These are phyloP conservation scores for Ctenicera cuprea DNA, from an alignment of 2,888 invertebrate genomes.

Conservation along the genomic window DNA sequence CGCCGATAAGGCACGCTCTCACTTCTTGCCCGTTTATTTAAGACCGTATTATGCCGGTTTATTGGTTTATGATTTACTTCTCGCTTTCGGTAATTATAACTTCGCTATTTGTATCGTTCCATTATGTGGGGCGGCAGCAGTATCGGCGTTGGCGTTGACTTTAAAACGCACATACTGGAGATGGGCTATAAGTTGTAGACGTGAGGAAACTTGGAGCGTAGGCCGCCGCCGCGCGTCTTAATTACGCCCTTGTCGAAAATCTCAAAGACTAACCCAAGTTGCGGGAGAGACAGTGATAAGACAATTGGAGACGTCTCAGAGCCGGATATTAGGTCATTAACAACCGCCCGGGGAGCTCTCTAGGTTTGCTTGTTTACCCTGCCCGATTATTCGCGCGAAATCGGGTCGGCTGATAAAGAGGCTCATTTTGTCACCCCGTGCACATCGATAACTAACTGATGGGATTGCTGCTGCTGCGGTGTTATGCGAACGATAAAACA, in stretches of 20 bases:
- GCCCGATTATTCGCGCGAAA: slow-evolving; percentile 44
- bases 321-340: slow-evolving; percentile 55
- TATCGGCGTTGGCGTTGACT: not conserved
- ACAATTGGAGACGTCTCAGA: slow-evolving; percentile 49
- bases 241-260: slow-evolving; percentile 62
- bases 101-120: slow-evolving; percentile 33
- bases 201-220: slow-evolving; percentile 55
- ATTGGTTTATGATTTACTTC: slow-evolving; percentile 51
- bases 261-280: slow-evolving; percentile 58
- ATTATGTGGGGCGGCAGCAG: not conserved
- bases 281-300: slow-evolving; percentile 50
- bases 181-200: slow-evolving; percentile 41
- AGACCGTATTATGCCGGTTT: slow-evolving; percentile 48
- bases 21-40: slow-evolving; percentile 53
- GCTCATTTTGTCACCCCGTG: slow-evolving; percentile 32
- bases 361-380: slow-evolving; percentile 51
- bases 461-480: slow-evolving; percentile 43
- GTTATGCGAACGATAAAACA: slow-evolving; percentile 38
- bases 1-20: slow-evolving; percentile 59
- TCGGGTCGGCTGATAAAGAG: slow-evolving; percentile 49
- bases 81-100: slow-evolving; percentile 46
- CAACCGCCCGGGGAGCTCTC: slow-evolving; percentile 46
- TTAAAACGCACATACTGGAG: slow-evolving; percentile 11
- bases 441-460: slow-evolving; percentile 38
- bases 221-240: slow-evolving; percentile 48